Percentiles rank a stretch among this genome's conserved stretches.
These are phyloP conservation scores for Glaucidium brasilianum DNA, from an alignment of 2,113 vertebrate genomes.

Conservation along the genomic window DNA sequence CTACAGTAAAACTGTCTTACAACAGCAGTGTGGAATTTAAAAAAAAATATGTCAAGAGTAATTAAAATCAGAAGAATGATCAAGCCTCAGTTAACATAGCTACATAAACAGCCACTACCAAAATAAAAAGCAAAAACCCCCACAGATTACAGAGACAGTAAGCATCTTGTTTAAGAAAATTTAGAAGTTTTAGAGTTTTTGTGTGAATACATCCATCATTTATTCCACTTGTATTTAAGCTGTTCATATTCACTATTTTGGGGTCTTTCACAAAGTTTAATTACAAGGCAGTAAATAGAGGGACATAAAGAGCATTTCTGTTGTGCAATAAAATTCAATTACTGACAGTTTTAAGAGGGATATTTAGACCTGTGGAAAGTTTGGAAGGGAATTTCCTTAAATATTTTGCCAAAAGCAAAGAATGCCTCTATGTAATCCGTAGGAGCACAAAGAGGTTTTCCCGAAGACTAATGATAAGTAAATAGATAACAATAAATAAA, in stretches of 20 bases:
- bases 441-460: not conserved
- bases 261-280: not conserved
- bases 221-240: not conserved
- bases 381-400: not conserved
- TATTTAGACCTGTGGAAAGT: not conserved
- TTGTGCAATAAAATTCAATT: not conserved
- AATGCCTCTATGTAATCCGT: not conserved
- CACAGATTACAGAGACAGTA: not conserved
- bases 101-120: slow-evolving; percentile 31
- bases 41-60: slow-evolving; percentile 53
- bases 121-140: not conserved
- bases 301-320: not conserved
- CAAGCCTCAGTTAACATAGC: not conserved
- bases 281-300: not conserved
- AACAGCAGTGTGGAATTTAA: slow-evolving; percentile 56
- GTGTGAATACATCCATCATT: not conserved
- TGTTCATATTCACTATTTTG: not conserved
- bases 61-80: slow-evolving; percentile 52
- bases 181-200: not conserved
- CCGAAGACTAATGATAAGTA: not conserved
- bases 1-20: slow-evolving; percentile 55
- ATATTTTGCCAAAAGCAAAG: not conserved
- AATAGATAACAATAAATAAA: not conserved
- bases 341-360: not conserved
- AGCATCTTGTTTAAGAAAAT: not conserved